These are phyloP conservation scores for Helicoverpa zea DNA, from an alignment of 1,140 invertebrate species.

Conservation along the genomic window DNA sequence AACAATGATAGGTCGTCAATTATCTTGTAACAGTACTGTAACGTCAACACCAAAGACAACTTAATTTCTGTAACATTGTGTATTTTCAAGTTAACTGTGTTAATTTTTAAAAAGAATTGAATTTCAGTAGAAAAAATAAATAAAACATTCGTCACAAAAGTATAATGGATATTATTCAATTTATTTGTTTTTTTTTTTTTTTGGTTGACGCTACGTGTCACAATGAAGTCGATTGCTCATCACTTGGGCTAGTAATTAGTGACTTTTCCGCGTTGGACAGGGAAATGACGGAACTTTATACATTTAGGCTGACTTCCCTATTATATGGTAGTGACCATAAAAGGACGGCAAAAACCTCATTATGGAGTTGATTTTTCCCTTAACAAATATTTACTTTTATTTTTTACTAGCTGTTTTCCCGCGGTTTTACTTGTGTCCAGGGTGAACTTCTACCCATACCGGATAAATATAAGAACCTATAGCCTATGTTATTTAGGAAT, in stretches of 20 bases:
- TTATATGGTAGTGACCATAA: not conserved
- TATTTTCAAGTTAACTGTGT: not conserved
- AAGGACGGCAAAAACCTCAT: not conserved
- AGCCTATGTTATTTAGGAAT: too few species aligned
- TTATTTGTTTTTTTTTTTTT: not conserved
- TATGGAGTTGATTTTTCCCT: too few species aligned
- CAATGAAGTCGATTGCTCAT: not conserved
- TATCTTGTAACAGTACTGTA: not conserved
- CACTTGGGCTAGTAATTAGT: not conserved
- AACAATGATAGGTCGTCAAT: not conserved
- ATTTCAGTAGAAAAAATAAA: too few species aligned
- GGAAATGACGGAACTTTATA: not conserved
- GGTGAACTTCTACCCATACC: too few species aligned
- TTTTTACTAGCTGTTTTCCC: too few species aligned
- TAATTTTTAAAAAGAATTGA: too few species aligned
- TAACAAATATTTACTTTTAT: too few species aligned
- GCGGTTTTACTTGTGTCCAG: too few species aligned
- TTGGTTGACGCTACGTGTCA: not conserved
- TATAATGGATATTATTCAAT: too few species aligned
- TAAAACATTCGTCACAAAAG: too few species aligned
- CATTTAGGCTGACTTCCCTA: not conserved
- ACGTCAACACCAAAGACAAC: not conserved
- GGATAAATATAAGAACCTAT: too few species aligned
- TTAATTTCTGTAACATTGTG: not conserved
- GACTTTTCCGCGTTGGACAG: not conserved